Conservation (phyloP, 1,140 invertebrate species). For the Physella acuta region DNA sequence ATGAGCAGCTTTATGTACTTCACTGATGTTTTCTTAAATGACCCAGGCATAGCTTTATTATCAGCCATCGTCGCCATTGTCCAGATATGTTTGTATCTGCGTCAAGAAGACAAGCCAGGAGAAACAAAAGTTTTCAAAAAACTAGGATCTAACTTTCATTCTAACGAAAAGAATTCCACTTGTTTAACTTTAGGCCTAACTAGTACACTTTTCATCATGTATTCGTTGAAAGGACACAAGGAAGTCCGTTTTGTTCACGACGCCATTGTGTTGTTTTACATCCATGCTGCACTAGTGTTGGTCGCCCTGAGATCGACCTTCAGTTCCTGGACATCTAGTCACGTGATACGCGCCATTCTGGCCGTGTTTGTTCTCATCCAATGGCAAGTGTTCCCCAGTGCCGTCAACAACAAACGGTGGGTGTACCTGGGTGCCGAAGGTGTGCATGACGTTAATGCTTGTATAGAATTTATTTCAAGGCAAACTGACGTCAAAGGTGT, state of each 20-base stretch:
- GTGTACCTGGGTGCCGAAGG: constrained; percentile 33
- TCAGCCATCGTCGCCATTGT: not conserved
- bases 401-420: constrained; percentile 33
- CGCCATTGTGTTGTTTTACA: constrained; percentile 39
- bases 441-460: constrained; percentile 44
- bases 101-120: too few relatives aligned
- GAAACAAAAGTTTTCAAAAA: too few relatives aligned
- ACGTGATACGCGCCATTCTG: not conserved
- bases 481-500: constrained; percentile 49
- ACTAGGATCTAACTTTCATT: too few relatives aligned
- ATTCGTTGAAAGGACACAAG: constrained; percentile 45
- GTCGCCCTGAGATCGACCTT: too few relatives aligned
- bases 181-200: too few relatives aligned
- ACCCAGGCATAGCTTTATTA: constrained; percentile 3
- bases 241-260: constrained; percentile 51
- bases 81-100: not conserved
- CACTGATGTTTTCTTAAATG: constrained; percentile 14
- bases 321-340: not conserved
- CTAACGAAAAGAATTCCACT: too few relatives aligned
- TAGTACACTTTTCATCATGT: constrained; percentile 44
- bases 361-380: constrained; percentile 16
- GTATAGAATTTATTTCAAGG: constrained; percentile 43
- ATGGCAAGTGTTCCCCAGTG: constrained; percentile 4
- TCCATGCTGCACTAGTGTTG: too few relatives aligned
- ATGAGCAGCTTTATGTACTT: constrained; percentile 6